phyloP scores from a whole-genome alignment of 2,888 invertebrate genomes.

The Euproctis similis region DNA sequence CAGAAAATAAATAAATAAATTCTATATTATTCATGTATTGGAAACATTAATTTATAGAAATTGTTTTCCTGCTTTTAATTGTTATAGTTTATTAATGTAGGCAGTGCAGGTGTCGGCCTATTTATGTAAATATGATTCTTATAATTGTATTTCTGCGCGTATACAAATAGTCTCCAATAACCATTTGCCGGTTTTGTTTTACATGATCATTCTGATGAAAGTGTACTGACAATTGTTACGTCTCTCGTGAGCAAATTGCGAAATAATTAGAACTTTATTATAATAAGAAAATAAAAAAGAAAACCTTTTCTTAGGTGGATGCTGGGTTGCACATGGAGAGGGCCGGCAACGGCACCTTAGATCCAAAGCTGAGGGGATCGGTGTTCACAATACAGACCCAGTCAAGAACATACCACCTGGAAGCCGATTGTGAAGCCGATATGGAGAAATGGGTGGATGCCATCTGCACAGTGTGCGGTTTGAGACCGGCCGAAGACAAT shows the following conservation, averaged over 20 bases:
- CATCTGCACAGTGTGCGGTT: constrained; percentile 93
- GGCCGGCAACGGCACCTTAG: constrained; percentile 85
- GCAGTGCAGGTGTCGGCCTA: too few relatives aligned
- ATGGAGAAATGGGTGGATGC: constrained; percentile 97
- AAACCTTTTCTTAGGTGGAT: constrained; percentile 85
- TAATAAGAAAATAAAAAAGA: too few relatives aligned
- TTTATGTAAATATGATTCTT: too few relatives aligned
- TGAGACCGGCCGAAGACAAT: constrained; percentile 80
- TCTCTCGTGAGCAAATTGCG: too few relatives aligned
- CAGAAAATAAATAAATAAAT: background rate
- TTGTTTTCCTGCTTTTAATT: constrained; percentile 11
- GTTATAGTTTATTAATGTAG: too few relatives aligned
- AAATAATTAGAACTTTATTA: too few relatives aligned
- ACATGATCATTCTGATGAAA: too few relatives aligned
- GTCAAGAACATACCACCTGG: constrained; percentile 92
- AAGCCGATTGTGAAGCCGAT: constrained; percentile 92
- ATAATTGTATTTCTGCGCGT: too few relatives aligned
- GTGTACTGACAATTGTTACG: too few relatives aligned
- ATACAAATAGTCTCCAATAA: too few relatives aligned
- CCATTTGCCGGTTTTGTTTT: too few relatives aligned
- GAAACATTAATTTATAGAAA: constrained; percentile 3
- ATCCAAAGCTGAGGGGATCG: constrained; percentile 63
- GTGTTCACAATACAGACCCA: constrained; percentile 94
- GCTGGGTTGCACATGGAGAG: constrained; percentile 90
- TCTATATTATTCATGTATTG: constrained; percentile 7